Evolutionary conservation across 23 tunicate species (phyloP), one percentile per base, ranked within the genome.

Genomic region (Phallusia fumigata): DNA sequence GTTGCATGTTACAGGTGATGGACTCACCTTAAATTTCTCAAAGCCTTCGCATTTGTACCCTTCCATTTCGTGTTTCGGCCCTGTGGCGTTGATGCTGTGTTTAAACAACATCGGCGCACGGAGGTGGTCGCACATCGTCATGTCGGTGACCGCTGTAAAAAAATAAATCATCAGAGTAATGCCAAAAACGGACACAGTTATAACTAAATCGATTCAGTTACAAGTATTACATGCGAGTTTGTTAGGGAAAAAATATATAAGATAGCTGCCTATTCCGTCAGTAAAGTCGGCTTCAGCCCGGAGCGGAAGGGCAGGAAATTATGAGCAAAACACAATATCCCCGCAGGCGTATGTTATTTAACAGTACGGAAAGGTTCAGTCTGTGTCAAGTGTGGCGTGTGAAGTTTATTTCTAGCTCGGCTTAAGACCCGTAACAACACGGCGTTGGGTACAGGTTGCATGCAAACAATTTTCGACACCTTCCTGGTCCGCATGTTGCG

Each of bases 81-180:
- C 86, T 15, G 91, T 87, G 36, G 87, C 88, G 83, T 89, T 89
- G 75, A 94, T 88, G 79, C 91, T 81, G 33, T 73, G 78, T 72
- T 81, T 89, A 81, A 86, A 94, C 10, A 94, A 65, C 73, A 89
- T 65, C 8, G 93, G 87, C 0, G 98, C 98, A 12, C 98, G 78
- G 11, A 86, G 49, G 36, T 94, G 98, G 58, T 94, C 98, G 83
- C 98, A 94, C 31, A 85, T 84, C 31, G 98, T 84, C 80, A 65
- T 51, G 77, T 94, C 94, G 52, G 93, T 86, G 30, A 94, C 83
- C 0, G 91, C 98, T 94, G 88, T 19, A 89, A 83, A 74, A 50
- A 76, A 83, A 74, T 33, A 53, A n/a, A 45, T 2, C 10, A 2
- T 26, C 10, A 3, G 47, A 40, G 5, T 10, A 40, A 40, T 10